These are phyloP conservation scores for Drepana arcuata DNA, from an alignment of 1,140 invertebrate genomes.

Conservation along the genomic window DNA sequence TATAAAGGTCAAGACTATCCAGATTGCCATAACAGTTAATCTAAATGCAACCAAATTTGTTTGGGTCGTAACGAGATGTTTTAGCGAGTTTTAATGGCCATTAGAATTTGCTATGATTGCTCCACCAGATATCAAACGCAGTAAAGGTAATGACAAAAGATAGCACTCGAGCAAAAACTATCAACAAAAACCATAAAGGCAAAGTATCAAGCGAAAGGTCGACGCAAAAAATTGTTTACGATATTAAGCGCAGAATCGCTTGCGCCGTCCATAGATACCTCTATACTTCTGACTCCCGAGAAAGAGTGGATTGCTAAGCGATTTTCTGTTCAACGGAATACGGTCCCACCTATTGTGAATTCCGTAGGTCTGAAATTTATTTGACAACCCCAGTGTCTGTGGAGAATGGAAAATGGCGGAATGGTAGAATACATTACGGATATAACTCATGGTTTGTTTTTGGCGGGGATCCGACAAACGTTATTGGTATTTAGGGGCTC, in stretches of 20 bases:
- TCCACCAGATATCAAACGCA: constrained; percentile 43
- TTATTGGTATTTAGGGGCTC: constrained; percentile 69
- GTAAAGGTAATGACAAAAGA: constrained; percentile 62
- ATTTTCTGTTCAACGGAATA: constrained; percentile 43
- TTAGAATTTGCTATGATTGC: constrained; percentile 59
- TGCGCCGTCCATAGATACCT: constrained; percentile 18
- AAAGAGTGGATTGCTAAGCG: constrained; percentile 30
- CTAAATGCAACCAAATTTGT: constrained; percentile 37
- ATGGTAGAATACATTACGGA: constrained; percentile 61
- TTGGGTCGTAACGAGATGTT: constrained; percentile 35
- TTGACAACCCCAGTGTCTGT: constrained; percentile 65
- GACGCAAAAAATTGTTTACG: constrained; percentile 46
- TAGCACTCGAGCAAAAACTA: constrained; percentile 57
- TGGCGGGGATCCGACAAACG: constrained; percentile 67
- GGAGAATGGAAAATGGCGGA: constrained; percentile 70
- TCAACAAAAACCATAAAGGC: constrained; percentile 56
- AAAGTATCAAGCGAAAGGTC: constrained; percentile 48
- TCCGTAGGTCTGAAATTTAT: constrained; percentile 66
- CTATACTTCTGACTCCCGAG: constrained; percentile 27
- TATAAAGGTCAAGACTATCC: constrained; percentile 15
- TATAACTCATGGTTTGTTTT: constrained; percentile 71
- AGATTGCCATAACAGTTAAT: constrained; percentile 22
- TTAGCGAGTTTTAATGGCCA: constrained; percentile 41
- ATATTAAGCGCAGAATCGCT: constrained; percentile 41
- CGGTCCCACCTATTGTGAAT: constrained; percentile 66